Percentiles rank a stretch among this genome's conserved stretches.
These are phyloP conservation scores for Brachionus calyciflorus DNA, from an alignment of 1,140 invertebrate genomes.

Conservation along the genomic window DNA sequence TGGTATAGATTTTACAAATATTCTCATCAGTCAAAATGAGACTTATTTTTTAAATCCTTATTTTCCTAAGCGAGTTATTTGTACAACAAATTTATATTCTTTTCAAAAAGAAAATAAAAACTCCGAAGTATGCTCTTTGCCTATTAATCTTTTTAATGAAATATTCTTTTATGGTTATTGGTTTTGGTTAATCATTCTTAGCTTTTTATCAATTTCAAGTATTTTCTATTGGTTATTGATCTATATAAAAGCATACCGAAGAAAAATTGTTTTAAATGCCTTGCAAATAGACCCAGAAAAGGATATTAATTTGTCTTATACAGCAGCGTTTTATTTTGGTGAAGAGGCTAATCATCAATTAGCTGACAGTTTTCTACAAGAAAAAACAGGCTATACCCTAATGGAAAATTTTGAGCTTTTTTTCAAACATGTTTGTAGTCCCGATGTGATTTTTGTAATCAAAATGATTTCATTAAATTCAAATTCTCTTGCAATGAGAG, in stretches of 20 bases:
- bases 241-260: not conserved
- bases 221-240: constrained; percentile 6
- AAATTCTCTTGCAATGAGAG: constrained; percentile 34
- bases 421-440: constrained; percentile 37
- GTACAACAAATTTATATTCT: not conserved
- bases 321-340: constrained; percentile 19
- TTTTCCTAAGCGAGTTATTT: constrained; percentile 33
- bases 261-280: constrained; percentile 9
- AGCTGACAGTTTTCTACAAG: constrained; percentile 28
- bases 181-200: constrained; percentile 60
- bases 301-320: constrained; percentile 15
- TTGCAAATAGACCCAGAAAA: constrained; percentile 19
- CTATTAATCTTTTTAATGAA: constrained; percentile 65
- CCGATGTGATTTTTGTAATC: constrained; percentile 12
- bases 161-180: constrained; percentile 65
- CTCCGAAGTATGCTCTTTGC: constrained; percentile 64
- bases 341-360: constrained; percentile 11
- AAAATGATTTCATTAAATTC: constrained; percentile 36
- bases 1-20: not conserved
- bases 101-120: constrained; percentile 51
- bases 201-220: not conserved
- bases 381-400: not conserved
- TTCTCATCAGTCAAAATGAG: not conserved
- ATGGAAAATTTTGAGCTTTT: constrained; percentile 46
- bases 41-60: constrained; percentile 19